These are phyloP conservation scores for Portevinia maculata DNA, from an alignment of 2,888 invertebrate genomes.

Conservation along the genomic window DNA sequence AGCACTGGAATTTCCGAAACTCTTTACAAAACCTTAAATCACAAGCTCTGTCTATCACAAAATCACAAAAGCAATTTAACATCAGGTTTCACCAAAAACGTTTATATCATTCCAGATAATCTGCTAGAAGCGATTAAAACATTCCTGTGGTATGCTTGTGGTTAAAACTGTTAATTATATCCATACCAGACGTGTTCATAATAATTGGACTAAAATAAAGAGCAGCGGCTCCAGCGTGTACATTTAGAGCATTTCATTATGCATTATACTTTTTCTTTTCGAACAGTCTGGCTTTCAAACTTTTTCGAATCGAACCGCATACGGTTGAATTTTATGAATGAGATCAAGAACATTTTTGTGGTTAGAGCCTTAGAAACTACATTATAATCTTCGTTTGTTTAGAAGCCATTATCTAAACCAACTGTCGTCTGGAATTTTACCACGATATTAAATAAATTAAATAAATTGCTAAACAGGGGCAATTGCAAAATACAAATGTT, in stretches of 20 bases:
- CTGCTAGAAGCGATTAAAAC: neutral
- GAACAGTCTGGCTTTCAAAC: neutral
- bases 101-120: conserved; percentile 4
- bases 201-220: too few species aligned
- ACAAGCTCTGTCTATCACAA: neutral
- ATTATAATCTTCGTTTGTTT: neutral
- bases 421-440: neutral
- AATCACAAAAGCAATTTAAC: neutral
- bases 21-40: too few species aligned
- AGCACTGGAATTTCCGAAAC: conserved; percentile 11
- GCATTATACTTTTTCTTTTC: neutral
- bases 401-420: neutral
- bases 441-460: neutral
- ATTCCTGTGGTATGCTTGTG: conserved; percentile 16
- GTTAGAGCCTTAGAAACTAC: conserved; percentile 3
- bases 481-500: conserved; percentile 5
- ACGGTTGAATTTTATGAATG: conserved; percentile 3
- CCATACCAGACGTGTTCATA: neutral
- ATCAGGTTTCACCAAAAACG: neutral
- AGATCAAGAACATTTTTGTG: conserved; percentile 25
- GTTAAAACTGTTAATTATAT: neutral
- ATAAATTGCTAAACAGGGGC: conserved; percentile 2
- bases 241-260: neutral
- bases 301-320: conserved; percentile 13
- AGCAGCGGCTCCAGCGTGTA: too few species aligned